These are phyloP conservation scores for Boloria euphrosyne DNA, from an alignment of 2,888 invertebrate species.

Conservation along the genomic window DNA sequence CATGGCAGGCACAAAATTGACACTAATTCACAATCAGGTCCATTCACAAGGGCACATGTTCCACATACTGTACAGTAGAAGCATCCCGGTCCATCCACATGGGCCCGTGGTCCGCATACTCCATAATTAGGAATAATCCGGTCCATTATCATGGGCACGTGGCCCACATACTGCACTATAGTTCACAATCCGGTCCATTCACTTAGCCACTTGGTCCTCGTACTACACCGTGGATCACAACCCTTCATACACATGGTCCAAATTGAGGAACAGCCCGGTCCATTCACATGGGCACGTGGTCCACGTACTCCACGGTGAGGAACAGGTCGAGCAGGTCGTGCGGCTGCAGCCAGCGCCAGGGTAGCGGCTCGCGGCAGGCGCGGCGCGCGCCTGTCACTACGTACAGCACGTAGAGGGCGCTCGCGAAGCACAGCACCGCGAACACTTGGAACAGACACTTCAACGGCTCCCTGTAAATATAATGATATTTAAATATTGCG, in stretches of 20 bases:
- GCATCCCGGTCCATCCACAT: too few species aligned
- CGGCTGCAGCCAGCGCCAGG: constrained; percentile 69
- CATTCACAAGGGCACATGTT: too few species aligned
- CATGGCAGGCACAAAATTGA: too few species aligned
- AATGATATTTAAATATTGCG: constrained; percentile 44
- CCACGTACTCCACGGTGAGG: constrained; percentile 69
- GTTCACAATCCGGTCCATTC: not conserved
- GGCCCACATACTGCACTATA: too few species aligned
- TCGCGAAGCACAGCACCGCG: constrained; percentile 65
- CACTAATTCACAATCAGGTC: too few species aligned
- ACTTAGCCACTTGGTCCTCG: constrained; percentile 75
- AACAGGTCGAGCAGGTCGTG: constrained; percentile 68
- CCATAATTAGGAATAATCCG: too few species aligned
- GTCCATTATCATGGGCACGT: too few species aligned
- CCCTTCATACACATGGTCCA: constrained; percentile 57
- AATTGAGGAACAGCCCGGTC: constrained; percentile 53
- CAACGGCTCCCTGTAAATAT: constrained; percentile 69
- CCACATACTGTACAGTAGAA: too few species aligned
- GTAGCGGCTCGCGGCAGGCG: constrained; percentile 49
- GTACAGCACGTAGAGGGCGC: constrained; percentile 3
- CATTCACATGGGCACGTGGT: constrained; percentile 70
- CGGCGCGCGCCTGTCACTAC: constrained; percentile 42
- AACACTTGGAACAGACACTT: constrained; percentile 72
- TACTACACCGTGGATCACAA: constrained; percentile 60
- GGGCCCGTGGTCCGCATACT: too few species aligned